Percentiles rank a stretch among this genome's conserved stretches.
Evolutionary conservation across 2,797 vertebrate genomes (phyloP).

Genomic region (Chrysocyon brachyurus): DNA sequence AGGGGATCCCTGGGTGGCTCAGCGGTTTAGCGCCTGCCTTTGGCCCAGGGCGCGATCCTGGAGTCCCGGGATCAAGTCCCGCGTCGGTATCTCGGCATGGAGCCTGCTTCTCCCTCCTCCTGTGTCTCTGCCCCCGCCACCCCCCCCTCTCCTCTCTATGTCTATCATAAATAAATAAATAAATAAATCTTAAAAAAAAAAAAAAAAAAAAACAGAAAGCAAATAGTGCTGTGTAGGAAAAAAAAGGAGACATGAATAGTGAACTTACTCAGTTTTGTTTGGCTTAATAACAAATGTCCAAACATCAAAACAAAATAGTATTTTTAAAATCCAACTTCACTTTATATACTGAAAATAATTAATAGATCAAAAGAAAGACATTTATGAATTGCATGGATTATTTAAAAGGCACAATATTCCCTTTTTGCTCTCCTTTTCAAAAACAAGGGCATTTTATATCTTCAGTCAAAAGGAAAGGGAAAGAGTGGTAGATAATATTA

Average conservation of each 20-base stretch:
- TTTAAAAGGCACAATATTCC: constrained; percentile 37
- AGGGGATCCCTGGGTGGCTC: not conserved
- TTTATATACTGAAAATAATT: constrained; percentile 73
- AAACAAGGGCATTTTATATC: constrained; percentile 53
- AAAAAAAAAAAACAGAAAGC: not conserved
- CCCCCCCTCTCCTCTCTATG: no score
- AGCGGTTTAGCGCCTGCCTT: no score
- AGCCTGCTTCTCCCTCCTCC: no score
- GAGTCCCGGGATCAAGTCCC: no score
- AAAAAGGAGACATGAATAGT: constrained; percentile 54
- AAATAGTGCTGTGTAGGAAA: not conserved
- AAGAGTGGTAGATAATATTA: constrained; percentile 41
- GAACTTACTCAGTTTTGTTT: constrained; percentile 57
- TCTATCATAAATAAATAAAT: no score
- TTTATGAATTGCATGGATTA: constrained; percentile 55
- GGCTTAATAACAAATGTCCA: constrained; percentile 47
- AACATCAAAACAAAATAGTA: constrained; percentile 29
- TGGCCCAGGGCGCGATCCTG: no score
- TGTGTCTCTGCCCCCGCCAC: no score
- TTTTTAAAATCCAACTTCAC: constrained; percentile 52
- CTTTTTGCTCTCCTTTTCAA: constrained; percentile 19
- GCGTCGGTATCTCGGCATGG: no score
- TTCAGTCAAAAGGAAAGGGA: not conserved
- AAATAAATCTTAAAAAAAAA: no score
- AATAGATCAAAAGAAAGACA: constrained; percentile 42